These are phyloP conservation scores for Naja naja DNA, from an alignment of 2,113 vertebrate genomes.

Conservation along the genomic window DNA sequence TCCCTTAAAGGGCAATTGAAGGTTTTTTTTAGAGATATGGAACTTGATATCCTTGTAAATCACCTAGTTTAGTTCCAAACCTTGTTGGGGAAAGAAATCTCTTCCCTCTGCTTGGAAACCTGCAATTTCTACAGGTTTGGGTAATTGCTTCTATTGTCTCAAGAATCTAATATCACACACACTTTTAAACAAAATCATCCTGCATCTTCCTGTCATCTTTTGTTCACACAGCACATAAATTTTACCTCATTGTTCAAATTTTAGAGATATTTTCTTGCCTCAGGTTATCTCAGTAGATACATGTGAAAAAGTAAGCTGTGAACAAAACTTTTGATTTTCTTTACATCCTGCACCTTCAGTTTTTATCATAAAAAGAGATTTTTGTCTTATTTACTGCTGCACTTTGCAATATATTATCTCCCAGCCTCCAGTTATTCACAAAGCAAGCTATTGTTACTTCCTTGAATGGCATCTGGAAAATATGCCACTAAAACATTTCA, in stretches of 20 bases:
- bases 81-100: not conserved
- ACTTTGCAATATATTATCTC: not conserved
- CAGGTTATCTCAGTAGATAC: not conserved
- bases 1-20: not conserved
- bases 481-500: conserved; percentile 26
- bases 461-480: conserved; percentile 30
- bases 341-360: not conserved
- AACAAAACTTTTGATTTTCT: not conserved
- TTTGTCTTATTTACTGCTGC: conserved; percentile 7
- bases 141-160: not conserved
- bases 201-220: not conserved
- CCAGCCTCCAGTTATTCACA: conserved; percentile 12
- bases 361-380: not conserved
- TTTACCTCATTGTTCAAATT: not conserved
- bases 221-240: not conserved
- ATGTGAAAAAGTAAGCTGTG: not conserved
- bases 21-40: not conserved
- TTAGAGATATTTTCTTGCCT: not conserved
- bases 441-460: conserved; percentile 14
- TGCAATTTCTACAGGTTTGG: not conserved
- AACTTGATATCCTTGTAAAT: not conserved
- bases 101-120: not conserved
- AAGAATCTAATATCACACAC: not conserved
- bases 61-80: not conserved
- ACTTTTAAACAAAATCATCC: not conserved